Evolutionary conservation across 2,797 vertebrate genomes (phyloP), one percentile per base, ranked within the genome.

Genomic region (Parauchenoglanis ngamensis): DNA sequence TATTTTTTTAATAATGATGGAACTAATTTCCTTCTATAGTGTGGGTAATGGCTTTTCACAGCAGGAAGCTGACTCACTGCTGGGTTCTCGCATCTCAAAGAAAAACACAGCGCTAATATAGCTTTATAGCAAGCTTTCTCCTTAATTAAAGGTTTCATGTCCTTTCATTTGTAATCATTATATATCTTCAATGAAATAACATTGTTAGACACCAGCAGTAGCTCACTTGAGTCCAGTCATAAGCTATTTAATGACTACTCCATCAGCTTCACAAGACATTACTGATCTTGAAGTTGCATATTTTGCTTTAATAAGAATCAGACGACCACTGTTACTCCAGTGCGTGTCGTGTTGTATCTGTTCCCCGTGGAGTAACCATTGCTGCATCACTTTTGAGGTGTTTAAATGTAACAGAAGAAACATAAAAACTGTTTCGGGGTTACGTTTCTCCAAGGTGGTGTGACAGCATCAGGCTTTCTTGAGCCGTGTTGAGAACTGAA

Each of bases 51-150:
- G 61, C 80, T 31, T 68, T 81, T 73, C 19, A 23, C 46, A 23
- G 19, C 75, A 88, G 89, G 87, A 90, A 87, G 87, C 72, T 88
- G 63, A 85, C 77, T 88, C 79, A 88, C 73, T 52, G 49, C 54
- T 86, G 31, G 68, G 59, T 75, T 73, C 65, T 87, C 56, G 6
- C 68, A 31, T 83, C 65, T 54, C 77, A 65, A 70, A 67, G 61
- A 57, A 70, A 70, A 77, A 70, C 54, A 31, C 44, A n/a, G 75
- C 4, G 10, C 70, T 87, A 76, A 87, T 87, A 28, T 57, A 63
- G 76, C 81, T 87, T 85, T 87, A 86, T 78, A 73, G 82, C 72
- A 68, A 59, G 79, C 75, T 67, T 90, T 86, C 88, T 86, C 44
- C 85, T 86, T 86, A 87, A 88, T 87, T 65, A 88, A 88, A 77